Conservation (phyloP, 2,113 vertebrate genomes). For the Melozone crissalis region DNA sequence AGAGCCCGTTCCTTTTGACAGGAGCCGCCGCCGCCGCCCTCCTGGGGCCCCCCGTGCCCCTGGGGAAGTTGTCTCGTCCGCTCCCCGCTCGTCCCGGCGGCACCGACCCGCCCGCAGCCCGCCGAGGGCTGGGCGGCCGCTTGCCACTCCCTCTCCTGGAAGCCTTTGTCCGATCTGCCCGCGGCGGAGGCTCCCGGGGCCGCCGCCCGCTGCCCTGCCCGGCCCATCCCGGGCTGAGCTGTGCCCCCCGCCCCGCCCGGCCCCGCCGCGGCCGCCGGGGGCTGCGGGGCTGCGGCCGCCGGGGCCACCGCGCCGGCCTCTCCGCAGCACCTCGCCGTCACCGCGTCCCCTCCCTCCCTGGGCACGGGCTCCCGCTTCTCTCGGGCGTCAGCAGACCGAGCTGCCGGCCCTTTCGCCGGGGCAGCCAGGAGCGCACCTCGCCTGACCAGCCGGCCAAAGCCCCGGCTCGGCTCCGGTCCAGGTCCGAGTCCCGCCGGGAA, state of each 20-base stretch:
- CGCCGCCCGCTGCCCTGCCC: background rate
- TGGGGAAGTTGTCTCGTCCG: background rate
- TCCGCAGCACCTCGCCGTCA: background rate
- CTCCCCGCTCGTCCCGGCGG: background rate
- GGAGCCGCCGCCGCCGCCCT: background rate
- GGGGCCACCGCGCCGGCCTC: background rate
- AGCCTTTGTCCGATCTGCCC: constrained; percentile 29
- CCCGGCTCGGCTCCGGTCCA: background rate
- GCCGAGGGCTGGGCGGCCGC: background rate
- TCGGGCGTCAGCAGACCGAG: background rate
- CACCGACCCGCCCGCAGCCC: background rate
- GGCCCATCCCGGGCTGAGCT: background rate
- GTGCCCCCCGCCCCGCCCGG: background rate
- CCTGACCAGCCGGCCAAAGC: background rate
- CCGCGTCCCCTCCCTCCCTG: background rate
- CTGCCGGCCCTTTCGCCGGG: background rate
- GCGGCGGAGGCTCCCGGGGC: background rate
- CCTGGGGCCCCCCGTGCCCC: background rate
- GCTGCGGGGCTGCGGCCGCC: background rate
- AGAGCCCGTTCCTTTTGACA: background rate
- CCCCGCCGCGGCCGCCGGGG: background rate
- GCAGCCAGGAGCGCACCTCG: background rate
- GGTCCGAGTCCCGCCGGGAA: background rate
- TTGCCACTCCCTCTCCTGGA: background rate
- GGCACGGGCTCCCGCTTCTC: background rate